Percentiles rank a stretch among this genome's conserved stretches.
Evolutionary conservation across 2,888 invertebrate genomes (phyloP).

Genomic region (Rhogogaster chlorosoma): DNA sequence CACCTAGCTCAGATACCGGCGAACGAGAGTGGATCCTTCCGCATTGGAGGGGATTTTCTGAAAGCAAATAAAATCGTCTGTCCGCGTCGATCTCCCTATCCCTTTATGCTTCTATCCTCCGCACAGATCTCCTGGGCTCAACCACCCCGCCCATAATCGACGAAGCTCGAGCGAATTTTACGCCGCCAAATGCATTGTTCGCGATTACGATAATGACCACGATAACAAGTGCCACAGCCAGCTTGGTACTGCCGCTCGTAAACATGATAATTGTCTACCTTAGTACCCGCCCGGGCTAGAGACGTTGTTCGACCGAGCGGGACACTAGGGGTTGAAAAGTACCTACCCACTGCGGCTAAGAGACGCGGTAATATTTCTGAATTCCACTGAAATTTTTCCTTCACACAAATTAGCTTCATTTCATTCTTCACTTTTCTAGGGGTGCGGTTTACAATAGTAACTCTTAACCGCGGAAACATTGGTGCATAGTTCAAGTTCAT

Average conservation of each 20-base stretch:
- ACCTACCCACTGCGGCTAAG: not conserved
- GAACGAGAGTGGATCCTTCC: no score
- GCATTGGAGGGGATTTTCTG: not conserved
- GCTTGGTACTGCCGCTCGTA: not conserved
- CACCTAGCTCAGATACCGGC: not conserved
- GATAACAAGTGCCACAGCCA: slow-evolving; percentile 22
- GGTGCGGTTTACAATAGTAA: not conserved
- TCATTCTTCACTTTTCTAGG: not conserved
- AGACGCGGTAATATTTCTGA: not conserved
- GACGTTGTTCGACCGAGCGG: not conserved
- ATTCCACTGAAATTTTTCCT: no score
- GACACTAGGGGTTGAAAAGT: not conserved
- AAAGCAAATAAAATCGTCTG: slow-evolving; percentile 13
- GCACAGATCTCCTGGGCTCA: not conserved
- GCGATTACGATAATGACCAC: slow-evolving; percentile 36
- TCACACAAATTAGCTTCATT: not conserved
- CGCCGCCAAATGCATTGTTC: slow-evolving; percentile 16
- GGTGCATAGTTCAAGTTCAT: not conserved
- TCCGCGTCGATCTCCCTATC: not conserved
- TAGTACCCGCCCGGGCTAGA: not conserved
- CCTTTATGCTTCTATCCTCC: not conserved
- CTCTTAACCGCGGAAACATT: not conserved
- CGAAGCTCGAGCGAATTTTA: slow-evolving; percentile 32
- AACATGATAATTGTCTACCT: slow-evolving; percentile 37
- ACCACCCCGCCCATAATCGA: not conserved